Percentiles rank a stretch among this genome's conserved stretches.
Conservation (phyloP, 2,113 vertebrate species). For the Porphyrio hochstetteri region DNA sequence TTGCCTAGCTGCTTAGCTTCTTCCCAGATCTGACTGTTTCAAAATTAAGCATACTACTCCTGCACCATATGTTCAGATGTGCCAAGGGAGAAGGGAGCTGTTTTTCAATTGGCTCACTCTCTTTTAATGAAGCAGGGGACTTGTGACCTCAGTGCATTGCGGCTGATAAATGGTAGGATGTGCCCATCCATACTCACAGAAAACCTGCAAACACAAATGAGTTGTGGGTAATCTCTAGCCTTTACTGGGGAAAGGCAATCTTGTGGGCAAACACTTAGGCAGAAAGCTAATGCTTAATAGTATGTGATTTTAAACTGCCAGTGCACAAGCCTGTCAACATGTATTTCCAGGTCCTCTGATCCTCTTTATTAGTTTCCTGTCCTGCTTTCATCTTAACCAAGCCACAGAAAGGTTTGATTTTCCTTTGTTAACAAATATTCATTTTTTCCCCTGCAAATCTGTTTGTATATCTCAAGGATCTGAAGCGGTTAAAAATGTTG, state of each 20-base stretch:
- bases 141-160: slow-evolving; percentile 39
- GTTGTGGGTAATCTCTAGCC: slow-evolving; percentile 31
- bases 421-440: slow-evolving; percentile 2
- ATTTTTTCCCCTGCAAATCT: not conserved
- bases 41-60: slow-evolving; percentile 34
- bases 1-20: slow-evolving; percentile 21
- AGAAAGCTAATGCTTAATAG: slow-evolving; percentile 40
- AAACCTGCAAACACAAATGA: slow-evolving; percentile 38
- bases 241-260: slow-evolving; percentile 39
- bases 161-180: slow-evolving; percentile 40
- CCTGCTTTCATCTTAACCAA: slow-evolving; percentile 28
- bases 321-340: slow-evolving; percentile 32
- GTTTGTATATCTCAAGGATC: not conserved
- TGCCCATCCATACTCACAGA: not conserved
- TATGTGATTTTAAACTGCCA: slow-evolving; percentile 31
- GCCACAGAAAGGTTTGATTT: slow-evolving; percentile 18
- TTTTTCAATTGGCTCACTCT: slow-evolving; percentile 40
- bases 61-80: slow-evolving; percentile 12
- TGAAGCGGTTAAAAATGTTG: slow-evolving; percentile 45
- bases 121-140: slow-evolving; percentile 46
- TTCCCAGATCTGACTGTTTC: slow-evolving; percentile 27
- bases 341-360: slow-evolving; percentile 60
- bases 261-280: slow-evolving; percentile 36
- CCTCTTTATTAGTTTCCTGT: slow-evolving; percentile 59
- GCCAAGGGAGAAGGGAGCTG: not conserved